Conservation (phyloP, 2,888 invertebrate species). For the Barypeithes pellucidus region DNA sequence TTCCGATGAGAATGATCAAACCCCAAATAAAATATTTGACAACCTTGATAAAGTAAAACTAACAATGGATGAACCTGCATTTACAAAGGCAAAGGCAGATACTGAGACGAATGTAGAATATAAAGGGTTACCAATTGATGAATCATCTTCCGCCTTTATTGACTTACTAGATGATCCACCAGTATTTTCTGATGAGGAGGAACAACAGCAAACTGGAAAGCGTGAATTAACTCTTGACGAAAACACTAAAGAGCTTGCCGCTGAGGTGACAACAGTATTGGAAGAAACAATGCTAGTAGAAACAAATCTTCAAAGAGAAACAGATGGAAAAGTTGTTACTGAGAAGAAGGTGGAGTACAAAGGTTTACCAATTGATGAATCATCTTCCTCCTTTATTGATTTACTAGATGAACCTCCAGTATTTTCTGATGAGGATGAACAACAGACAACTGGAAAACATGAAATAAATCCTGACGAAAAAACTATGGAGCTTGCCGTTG, state of each 20-base stretch:
- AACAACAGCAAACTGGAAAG: constrained; percentile 39
- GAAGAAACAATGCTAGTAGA: background rate
- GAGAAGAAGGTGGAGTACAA: constrained; percentile 56
- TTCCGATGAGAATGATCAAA: constrained; percentile 61
- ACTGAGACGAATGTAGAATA: constrained; percentile 53
- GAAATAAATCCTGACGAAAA: background rate
- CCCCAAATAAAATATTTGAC: background rate
- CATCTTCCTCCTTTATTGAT: constrained; percentile 58
- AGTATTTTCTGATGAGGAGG: constrained; percentile 63
- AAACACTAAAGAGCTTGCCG: background rate
- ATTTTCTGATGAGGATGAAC: constrained; percentile 56
- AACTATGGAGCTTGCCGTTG: constrained; percentile 55
- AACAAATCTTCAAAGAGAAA: background rate
- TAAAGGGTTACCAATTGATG: constrained; percentile 60
- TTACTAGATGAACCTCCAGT: constrained; percentile 63
- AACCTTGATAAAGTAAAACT: background rate
- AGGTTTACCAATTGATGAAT: constrained; percentile 59
- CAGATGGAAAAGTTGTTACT: background rate
- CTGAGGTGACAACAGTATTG: background rate
- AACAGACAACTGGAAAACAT: background rate
- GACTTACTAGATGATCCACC: constrained; percentile 63
- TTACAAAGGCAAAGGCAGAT: constrained; percentile 9
- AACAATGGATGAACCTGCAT: background rate
- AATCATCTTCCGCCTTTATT: constrained; percentile 57
- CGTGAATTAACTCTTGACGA: background rate